phyloP scores from a whole-genome alignment of 2,888 invertebrate genomes.

The Clistopyga incitator region DNA sequence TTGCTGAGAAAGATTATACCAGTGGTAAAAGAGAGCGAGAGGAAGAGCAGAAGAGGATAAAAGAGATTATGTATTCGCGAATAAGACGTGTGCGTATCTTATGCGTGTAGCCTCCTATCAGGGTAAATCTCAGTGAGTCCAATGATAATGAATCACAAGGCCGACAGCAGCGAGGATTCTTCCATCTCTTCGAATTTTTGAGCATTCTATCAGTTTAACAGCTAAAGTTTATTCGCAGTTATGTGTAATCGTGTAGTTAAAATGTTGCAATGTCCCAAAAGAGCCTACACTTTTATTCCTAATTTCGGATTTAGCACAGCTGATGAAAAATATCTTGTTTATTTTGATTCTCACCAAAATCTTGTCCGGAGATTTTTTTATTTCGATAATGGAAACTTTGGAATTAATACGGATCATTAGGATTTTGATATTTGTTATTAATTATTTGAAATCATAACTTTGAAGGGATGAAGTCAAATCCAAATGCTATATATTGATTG shows the following conservation, averaged over 20 bases:
- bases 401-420: too few species aligned
- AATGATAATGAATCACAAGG: neutral
- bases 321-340: too few species aligned
- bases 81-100: conserved; percentile 26
- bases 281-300: neutral
- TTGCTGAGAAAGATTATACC: conserved; percentile 21
- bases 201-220: neutral
- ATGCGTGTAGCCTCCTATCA: conserved; percentile 13
- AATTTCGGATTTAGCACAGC: too few species aligned
- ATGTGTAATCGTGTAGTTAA: neutral
- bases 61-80: conserved; percentile 40
- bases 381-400: too few species aligned
- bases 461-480: too few species aligned
- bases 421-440: too few species aligned
- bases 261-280: neutral
- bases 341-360: too few species aligned
- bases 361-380: too few species aligned
- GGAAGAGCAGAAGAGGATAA: conserved; percentile 35
- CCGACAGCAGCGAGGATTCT: neutral
- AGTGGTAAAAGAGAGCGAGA: neutral
- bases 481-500: too few species aligned
- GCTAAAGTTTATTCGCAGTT: neutral
- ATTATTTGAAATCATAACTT: too few species aligned
- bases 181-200: neutral
- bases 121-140: neutral